Base-by-base conservation (phyloP, 2,888 invertebrate species). In the Pterostichus madidus region DNA sequence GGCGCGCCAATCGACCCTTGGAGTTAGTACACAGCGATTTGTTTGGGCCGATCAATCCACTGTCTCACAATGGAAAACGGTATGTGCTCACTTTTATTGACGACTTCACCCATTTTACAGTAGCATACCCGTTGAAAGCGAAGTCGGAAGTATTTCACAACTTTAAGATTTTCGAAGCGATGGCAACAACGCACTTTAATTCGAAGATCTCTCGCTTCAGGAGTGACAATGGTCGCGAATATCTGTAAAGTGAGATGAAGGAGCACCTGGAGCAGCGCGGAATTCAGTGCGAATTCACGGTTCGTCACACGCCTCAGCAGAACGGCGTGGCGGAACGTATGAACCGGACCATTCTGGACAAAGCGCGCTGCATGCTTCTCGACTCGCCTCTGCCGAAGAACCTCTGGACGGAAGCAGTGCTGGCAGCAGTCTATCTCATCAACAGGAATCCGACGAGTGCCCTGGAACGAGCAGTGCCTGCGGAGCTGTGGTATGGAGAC, bases 381-480 rank as follows among this genome's bases (percentile, higher is more conserved):
- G 56, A 85, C 13, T 83, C 84, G 0, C 76, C 84, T 6, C 15
- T 86, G 0, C 71, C 39, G 7, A 86, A 86, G 76, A 56, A 0
- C 0, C 85, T 87, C 7, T 87, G 86, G 86, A 79, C 85, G 0
- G 87, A 85, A 84, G 89, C 88, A 53, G 86, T 88, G 15, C 84
- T 87, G 73, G 87, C 87, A 71, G 88, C 88, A 56, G 85, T 86
- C 35, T 87, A 87, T 85, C 85, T 89, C 39, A 86, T 88, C 32
- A 89, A 89, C 85, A 83, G 86, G 82, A 4, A 6, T 35, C 64
- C 64, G 0, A 88, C 86, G 76, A 86, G 84, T 86, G 87, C 87
- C 88, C 89, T 84, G 88, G 84, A 15, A 87, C 52, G 61, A 52
- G 87, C 87, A 86, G 88, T 88, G 84, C 88, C 89, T 84, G 89